phyloP scores from a whole-genome alignment of 2,888 invertebrate species.

The Dicroscelio sp. region DNA sequence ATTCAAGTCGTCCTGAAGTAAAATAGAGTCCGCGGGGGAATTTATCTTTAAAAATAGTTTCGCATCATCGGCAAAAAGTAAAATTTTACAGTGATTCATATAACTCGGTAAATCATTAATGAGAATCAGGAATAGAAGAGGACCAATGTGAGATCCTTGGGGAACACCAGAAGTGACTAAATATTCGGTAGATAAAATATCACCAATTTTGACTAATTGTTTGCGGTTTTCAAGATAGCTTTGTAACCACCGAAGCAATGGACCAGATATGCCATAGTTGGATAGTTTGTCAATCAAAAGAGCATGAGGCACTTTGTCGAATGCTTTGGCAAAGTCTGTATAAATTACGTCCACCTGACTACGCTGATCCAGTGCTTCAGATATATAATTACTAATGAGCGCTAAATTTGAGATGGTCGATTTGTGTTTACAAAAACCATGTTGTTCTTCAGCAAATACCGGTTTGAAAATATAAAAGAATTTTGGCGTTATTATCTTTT shows the following conservation, averaged over 20 bases:
- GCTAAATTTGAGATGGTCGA: slow-evolving; percentile 22
- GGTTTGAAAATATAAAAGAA: background rate
- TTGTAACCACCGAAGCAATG: slow-evolving; percentile 65
- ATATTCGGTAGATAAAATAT: background rate
- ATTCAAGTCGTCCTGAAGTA: background rate
- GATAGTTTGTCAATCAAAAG: slow-evolving; percentile 72
- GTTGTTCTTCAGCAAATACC: slow-evolving; percentile 13
- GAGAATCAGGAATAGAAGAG: slow-evolving; percentile 33
- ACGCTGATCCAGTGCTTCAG: slow-evolving; percentile 61
- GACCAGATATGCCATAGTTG: slow-evolving; percentile 38
- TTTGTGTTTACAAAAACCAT: slow-evolving; percentile 29
- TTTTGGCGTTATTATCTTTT: background rate
- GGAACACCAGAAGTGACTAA: slow-evolving; percentile 30
- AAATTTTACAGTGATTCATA: slow-evolving; percentile 4
- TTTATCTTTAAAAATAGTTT: background rate
- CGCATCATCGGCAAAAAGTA: too few relatives aligned
- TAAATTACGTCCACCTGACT: too few relatives aligned
- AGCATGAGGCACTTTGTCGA: slow-evolving; percentile 77
- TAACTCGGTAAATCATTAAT: slow-evolving; percentile 7
- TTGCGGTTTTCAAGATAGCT: slow-evolving; percentile 46
- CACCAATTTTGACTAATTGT: slow-evolving; percentile 28
- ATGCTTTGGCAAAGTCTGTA: too few relatives aligned
- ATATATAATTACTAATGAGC: slow-evolving; percentile 55
- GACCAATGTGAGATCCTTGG: slow-evolving; percentile 54
- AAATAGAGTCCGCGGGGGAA: background rate